Conservation (phyloP, 2,888 invertebrate species). For the Sphaerophoria taeniata region DNA sequence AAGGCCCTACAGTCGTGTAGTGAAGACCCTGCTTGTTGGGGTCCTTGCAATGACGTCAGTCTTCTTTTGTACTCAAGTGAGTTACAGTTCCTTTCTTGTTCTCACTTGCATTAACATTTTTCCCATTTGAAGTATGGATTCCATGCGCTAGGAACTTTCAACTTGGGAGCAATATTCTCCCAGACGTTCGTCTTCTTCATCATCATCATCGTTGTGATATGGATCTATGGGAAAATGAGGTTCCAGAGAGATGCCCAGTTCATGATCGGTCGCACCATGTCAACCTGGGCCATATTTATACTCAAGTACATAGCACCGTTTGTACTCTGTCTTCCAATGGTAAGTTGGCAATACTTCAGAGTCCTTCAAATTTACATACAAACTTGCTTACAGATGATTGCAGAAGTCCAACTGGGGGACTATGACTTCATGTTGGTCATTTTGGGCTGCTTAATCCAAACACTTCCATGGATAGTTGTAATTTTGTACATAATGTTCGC, state of each 20-base stretch:
- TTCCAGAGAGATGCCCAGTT: slow-evolving; percentile 88
- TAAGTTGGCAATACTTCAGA: slow-evolving; percentile 64
- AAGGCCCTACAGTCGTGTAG: slow-evolving; percentile 75
- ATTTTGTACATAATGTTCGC: slow-evolving; percentile 67
- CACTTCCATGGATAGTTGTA: slow-evolving; percentile 72
- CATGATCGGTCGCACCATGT: slow-evolving; percentile 87
- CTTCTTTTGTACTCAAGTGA: slow-evolving; percentile 80
- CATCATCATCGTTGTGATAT: slow-evolving; percentile 91
- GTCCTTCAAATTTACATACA: background rate
- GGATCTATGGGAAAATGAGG: slow-evolving; percentile 90
- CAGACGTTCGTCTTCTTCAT: slow-evolving; percentile 86
- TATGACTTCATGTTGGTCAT: slow-evolving; percentile 43
- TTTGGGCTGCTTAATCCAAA: slow-evolving; percentile 57
- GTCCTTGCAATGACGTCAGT: slow-evolving; percentile 76
- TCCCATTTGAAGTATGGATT: slow-evolving; percentile 78
- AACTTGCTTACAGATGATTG: slow-evolving; percentile 40
- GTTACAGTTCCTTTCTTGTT: background rate
- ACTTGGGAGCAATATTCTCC: slow-evolving; percentile 78
- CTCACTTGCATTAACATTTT: accelerated
- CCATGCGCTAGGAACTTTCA: slow-evolving; percentile 78
- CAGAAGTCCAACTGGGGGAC: slow-evolving; percentile 53
- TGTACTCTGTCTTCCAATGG: slow-evolving; percentile 78
- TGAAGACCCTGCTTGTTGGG: slow-evolving; percentile 76
- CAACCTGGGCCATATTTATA: slow-evolving; percentile 81
- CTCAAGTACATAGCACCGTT: slow-evolving; percentile 80